A percentile compares a stretch with the other conserved stretches of the same genome.
These are phyloP conservation scores for Porites lobata DNA, from an alignment of 92 coral and sea anemone genomes.

Conservation along the genomic window DNA sequence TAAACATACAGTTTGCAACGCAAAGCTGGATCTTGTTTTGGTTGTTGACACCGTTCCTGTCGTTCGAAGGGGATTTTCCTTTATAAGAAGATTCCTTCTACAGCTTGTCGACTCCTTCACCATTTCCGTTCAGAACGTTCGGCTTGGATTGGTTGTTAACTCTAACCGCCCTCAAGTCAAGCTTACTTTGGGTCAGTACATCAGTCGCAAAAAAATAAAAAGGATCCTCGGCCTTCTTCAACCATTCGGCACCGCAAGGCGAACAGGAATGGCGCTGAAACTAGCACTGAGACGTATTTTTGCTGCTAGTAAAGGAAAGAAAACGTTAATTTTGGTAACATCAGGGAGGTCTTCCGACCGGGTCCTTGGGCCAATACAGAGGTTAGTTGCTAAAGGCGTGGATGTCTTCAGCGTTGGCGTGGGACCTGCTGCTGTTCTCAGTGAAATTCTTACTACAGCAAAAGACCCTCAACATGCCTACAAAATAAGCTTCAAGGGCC, in stretches of 20 bases:
- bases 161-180: slow-evolving; percentile 55
- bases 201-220: slow-evolving; percentile 37
- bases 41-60: slow-evolving; percentile 82
- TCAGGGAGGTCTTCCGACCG: slow-evolving; percentile 70
- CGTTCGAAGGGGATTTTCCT: slow-evolving; percentile 56
- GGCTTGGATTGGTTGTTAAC: slow-evolving; percentile 66
- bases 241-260: slow-evolving; percentile 54
- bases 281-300: slow-evolving; percentile 42
- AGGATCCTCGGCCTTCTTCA: slow-evolving; percentile 13
- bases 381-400: slow-evolving; percentile 58
- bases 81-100: slow-evolving; percentile 61
- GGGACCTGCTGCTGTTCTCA: slow-evolving; percentile 27
- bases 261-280: slow-evolving; percentile 58
- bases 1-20: slow-evolving; percentile 67
- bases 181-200: slow-evolving; percentile 57
- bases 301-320: slow-evolving; percentile 54
- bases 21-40: slow-evolving; percentile 81
- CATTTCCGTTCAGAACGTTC: slow-evolving; percentile 59
- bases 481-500: slow-evolving; percentile 33
- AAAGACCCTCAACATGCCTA: slow-evolving; percentile 82
- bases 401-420: slow-evolving; percentile 76
- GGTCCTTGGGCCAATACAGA: slow-evolving; percentile 71
- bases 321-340: slow-evolving; percentile 58
- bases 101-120: slow-evolving; percentile 67
- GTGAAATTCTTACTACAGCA: slow-evolving; percentile 69